A percentile compares a stretch with the other conserved stretches of the same genome.
Conservation (phyloP, 1,140 invertebrate genomes). For the Trachymyrmex septentrionalis region DNA sequence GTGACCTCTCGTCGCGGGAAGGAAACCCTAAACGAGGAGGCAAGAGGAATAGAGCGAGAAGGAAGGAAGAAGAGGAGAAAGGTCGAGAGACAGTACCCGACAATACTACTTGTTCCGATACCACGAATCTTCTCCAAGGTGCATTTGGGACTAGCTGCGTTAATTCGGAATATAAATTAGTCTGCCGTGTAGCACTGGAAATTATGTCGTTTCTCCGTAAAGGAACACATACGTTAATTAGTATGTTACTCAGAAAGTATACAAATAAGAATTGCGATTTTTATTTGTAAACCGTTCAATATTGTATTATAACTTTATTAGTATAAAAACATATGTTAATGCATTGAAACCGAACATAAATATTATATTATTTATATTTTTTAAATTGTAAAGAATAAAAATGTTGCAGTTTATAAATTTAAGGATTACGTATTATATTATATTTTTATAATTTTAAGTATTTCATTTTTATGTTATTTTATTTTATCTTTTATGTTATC, state of each 20-base stretch:
- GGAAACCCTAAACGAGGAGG: constrained; percentile 30
- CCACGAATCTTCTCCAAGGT: constrained; percentile 36
- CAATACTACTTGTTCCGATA: constrained; percentile 51
- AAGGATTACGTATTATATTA: neutral
- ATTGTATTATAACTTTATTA: neutral
- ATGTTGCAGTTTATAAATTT: constrained; percentile 1
- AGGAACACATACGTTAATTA: constrained; percentile 10
- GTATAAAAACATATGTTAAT: neutral
- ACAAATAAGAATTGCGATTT: neutral
- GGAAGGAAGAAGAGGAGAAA: constrained; percentile 7
- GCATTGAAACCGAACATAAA: neutral
- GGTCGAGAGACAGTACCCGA: constrained; percentile 38
- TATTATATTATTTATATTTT: neutral
- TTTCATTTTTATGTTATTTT: neutral
- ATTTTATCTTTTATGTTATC: neutral
- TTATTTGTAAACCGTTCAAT: neutral
- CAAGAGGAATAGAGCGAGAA: neutral
- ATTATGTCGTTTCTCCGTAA: constrained; percentile 36
- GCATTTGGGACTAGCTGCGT: constrained; percentile 49
- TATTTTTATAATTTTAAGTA: neutral
- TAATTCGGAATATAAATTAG: constrained; percentile 58
- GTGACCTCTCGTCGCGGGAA: constrained; percentile 62
- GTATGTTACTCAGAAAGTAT: neutral
- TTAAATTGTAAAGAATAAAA: neutral
- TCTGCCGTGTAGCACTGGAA: constrained; percentile 31